phyloP scores from a whole-genome alignment of 2,113 vertebrate genomes.

The Heloderma charlesbogerti region DNA sequence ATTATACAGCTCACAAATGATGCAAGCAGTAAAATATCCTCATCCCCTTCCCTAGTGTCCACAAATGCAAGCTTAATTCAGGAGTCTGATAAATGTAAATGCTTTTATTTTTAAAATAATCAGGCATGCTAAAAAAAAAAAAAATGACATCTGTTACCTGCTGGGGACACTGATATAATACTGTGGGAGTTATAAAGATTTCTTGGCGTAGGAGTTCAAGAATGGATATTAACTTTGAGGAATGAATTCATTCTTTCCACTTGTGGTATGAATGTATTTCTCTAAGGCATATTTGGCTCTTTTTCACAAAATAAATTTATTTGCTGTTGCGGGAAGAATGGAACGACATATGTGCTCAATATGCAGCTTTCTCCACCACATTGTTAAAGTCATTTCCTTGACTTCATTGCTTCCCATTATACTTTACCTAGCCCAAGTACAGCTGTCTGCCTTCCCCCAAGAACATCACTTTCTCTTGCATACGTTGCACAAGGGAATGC shows the following conservation, averaged over 20 bases:
- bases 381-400: constrained; percentile 1
- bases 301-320: rapidly evolving
- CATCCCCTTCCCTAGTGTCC: constrained; percentile 15
- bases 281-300: rapidly evolving
- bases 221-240: constrained; percentile 8
- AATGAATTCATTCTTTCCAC: neutral
- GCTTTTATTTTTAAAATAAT: constrained; percentile 48
- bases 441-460: neutral
- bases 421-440: neutral
- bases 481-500: neutral
- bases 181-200: neutral
- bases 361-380: rapidly evolving
- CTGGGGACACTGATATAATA: neutral
- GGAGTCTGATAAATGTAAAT: constrained; percentile 56
- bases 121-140: constrained; percentile 19
- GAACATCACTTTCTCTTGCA: neutral
- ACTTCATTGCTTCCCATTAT: neutral
- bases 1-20: constrained; percentile 71
- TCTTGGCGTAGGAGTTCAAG: constrained; percentile 25
- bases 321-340: rapidly evolving
- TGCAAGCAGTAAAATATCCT: constrained; percentile 63
- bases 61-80: constrained; percentile 36
- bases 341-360: rapidly evolving
- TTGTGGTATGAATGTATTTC: neutral
- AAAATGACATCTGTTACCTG: constrained; percentile 27